Evolutionary conservation across 2,888 invertebrate species (phyloP), one percentile per base, ranked within the genome.

Genomic region (Tetragnatha montana): DNA sequence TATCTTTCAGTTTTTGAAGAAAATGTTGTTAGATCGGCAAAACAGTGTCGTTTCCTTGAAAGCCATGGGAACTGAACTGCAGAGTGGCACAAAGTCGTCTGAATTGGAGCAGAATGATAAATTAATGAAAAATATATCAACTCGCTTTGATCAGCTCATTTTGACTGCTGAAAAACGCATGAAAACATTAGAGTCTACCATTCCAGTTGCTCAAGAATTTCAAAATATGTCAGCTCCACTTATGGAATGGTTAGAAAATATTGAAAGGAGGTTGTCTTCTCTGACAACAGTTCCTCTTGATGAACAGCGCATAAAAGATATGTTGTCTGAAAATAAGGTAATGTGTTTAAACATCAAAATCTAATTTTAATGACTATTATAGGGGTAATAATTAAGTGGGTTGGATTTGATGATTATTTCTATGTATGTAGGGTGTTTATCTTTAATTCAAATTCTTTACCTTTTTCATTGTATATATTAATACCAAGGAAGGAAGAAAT

Each of bases 11-110:
- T 98, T 99, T 96, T 94, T 99, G 91, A 97, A 97, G 94, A 99
- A 98, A 93, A 98, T 99, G 97, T 94, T 99, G 87, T 94, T 97
- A 93, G 99, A 99, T 94, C 96, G 99, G 85, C 97, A 98, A 93
- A 96, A 97, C 93, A 98, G 98, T 2, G 98, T 99, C 95, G 97
- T 97, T 0, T 97, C 98, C 0, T 94, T 99, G 50, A 96, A 97
- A 94, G 96, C 96, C 88, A 97, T 99, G 95, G 99, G 98, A 87
- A 96, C 96, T 92, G 98, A 98, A 93, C 96, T 99, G 17, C 97
- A 97, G 0, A 96, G 96, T 17, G 97, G 96, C 92, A 96, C 97
- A 76, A 97, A 97, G 92, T 96, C 97, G 0, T 95, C 95, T 0
- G 98, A 98, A 93, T 95, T 97, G 78, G 96, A 96, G 92, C 95